phyloP scores from a whole-genome alignment of 2,113 vertebrate genomes.

The Lathamus discolor region DNA sequence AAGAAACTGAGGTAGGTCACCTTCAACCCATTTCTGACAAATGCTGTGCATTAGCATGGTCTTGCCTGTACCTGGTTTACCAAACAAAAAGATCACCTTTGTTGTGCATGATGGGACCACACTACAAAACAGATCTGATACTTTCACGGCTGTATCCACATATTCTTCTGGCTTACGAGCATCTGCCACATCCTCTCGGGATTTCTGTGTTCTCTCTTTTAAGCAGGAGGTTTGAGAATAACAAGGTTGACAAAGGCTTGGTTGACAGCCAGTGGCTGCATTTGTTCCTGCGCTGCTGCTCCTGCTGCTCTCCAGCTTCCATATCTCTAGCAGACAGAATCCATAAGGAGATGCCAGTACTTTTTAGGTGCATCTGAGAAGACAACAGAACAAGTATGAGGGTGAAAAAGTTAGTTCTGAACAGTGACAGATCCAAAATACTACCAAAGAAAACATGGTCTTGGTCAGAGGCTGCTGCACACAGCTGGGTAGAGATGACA shows the following conservation, averaged over 20 bases:
- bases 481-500: neutral
- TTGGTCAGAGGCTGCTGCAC: neutral
- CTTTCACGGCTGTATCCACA: constrained; percentile 49
- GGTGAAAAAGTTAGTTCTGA: neutral
- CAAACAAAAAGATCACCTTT: constrained; percentile 78
- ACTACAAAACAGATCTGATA: constrained; percentile 76
- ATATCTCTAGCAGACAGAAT: constrained; percentile 58
- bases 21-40: constrained; percentile 81
- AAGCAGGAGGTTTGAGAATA: constrained; percentile 44
- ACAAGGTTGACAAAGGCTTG: constrained; percentile 75
- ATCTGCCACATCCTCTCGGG: neutral
- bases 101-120: neutral
- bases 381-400: neutral
- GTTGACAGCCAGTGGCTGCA: constrained; percentile 49
- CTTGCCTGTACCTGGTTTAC: constrained; percentile 88
- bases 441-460: neutral
- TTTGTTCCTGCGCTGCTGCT: neutral
- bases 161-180: constrained; percentile 52
- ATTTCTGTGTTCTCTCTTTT: constrained; percentile 58
- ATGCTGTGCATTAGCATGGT: constrained; percentile 80
- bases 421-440: neutral
- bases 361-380: constrained; percentile 72
- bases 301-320: neutral
- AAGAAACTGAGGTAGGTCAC: constrained; percentile 74
- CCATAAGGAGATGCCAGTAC: constrained; percentile 63